phyloP scores from a whole-genome alignment of 2,888 invertebrate genomes.

The Tinea semifulvella region DNA sequence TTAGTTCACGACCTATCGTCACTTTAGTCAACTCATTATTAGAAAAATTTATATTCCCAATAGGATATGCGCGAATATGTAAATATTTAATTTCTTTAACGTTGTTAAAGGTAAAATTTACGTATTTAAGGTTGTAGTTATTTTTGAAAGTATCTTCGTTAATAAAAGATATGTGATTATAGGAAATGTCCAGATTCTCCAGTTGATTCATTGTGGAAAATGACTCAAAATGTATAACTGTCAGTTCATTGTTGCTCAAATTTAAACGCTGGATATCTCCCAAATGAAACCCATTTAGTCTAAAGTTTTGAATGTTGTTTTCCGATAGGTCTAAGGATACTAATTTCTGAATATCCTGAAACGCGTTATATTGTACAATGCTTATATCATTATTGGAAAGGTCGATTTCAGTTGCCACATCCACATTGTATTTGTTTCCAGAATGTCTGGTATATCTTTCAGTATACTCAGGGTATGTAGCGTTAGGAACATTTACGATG shows the following conservation, averaged over 20 bases:
- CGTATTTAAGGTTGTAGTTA: conserved; percentile 34
- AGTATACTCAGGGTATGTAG: conserved; percentile 28
- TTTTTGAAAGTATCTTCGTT: conserved; percentile 36
- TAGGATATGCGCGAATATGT: conserved; percentile 38
- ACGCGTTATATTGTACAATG: conserved; percentile 41
- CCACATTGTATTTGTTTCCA: conserved; percentile 22
- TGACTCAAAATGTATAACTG: conserved; percentile 32
- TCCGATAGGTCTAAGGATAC: conserved; percentile 39
- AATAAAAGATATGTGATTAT: conserved; percentile 37
- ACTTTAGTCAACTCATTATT: conserved; percentile 39
- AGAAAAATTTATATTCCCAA: conserved; percentile 45
- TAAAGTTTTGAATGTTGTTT: conserved; percentile 37
- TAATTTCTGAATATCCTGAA: conserved; percentile 36
- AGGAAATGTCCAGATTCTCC: conserved; percentile 48
- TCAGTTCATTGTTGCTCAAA: conserved; percentile 40
- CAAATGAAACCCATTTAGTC: conserved; percentile 37
- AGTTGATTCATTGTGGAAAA: conserved; percentile 42
- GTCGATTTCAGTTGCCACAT: conserved; percentile 41
- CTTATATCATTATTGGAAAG: conserved; percentile 44
- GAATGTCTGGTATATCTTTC: conserved; percentile 27
- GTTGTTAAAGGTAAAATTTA: conserved; percentile 44
- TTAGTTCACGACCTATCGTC: conserved; percentile 24
- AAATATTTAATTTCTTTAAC: conserved; percentile 33
- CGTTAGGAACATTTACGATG: conserved; percentile 37
- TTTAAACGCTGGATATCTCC: conserved; percentile 38